Percentiles rank a stretch among this genome's conserved stretches.
Conservation (phyloP, 2,888 invertebrate species). For the Oligia latruncula region DNA sequence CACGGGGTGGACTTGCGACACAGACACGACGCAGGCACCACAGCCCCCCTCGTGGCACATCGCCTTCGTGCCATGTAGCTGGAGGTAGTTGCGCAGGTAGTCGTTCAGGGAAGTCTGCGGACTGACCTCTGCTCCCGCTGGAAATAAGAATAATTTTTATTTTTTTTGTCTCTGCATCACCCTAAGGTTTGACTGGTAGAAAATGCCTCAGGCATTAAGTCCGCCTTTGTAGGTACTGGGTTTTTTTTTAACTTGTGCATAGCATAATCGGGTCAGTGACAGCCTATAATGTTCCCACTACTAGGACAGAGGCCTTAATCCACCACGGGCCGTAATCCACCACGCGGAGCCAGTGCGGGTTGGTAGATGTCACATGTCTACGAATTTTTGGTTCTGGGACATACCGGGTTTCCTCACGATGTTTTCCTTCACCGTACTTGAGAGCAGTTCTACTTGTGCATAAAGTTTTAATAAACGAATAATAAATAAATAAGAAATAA, state of each 20-base stretch:
- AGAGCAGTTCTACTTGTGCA: background rate
- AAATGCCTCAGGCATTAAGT: background rate
- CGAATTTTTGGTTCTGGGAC: too few species aligned
- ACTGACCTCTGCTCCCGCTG: slow-evolving; percentile 79
- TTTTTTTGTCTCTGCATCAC: background rate
- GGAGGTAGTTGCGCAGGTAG: slow-evolving; percentile 90
- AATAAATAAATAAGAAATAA: background rate
- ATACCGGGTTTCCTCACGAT: too few species aligned
- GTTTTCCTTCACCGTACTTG: too few species aligned
- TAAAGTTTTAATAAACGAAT: background rate
- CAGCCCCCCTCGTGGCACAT: slow-evolving; percentile 94
- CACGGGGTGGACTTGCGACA: slow-evolving; percentile 82
- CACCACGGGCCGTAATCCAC: too few species aligned
- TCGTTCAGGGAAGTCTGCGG: slow-evolving; percentile 88
- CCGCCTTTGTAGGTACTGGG: background rate
- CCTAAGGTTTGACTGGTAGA: background rate
- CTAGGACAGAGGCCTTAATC: too few species aligned
- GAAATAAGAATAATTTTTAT: background rate
- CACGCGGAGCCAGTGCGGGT: too few species aligned
- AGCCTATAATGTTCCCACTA: too few species aligned
- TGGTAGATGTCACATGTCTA: too few species aligned
- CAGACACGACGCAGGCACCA: slow-evolving; percentile 91
- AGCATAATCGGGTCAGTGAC: too few species aligned
- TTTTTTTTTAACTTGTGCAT: background rate
- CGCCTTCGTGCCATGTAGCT: slow-evolving; percentile 91